Evolutionary conservation across 2,888 invertebrate genomes (phyloP).

Genomic region (Machimus atricapillus): DNA sequence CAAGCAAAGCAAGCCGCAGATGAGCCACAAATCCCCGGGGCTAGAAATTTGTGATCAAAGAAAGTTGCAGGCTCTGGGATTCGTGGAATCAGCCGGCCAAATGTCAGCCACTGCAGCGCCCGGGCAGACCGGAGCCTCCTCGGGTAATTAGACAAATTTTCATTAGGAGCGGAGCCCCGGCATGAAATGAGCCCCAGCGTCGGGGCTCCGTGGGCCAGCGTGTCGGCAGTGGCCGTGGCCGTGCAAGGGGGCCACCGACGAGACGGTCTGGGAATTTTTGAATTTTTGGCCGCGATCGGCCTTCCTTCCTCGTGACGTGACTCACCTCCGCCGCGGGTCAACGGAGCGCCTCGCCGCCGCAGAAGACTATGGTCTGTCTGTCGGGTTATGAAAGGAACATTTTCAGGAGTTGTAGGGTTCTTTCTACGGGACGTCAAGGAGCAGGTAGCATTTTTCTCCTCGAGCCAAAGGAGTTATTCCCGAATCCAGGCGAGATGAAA

Average conservation of each 20-base stretch:
- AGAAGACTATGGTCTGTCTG: background rate
- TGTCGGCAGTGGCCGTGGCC: background rate
- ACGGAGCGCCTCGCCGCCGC: background rate
- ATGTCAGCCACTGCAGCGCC: background rate
- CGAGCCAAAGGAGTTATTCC: background rate
- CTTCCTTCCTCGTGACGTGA: background rate
- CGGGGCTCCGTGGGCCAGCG: background rate
- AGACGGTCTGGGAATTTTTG: background rate
- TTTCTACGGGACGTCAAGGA: background rate
- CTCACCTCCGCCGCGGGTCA: background rate
- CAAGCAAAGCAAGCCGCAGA: background rate
- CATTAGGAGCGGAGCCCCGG: background rate
- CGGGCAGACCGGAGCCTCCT: background rate
- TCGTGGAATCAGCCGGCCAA: background rate
- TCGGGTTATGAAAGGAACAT: background rate
- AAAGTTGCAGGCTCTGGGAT: background rate
- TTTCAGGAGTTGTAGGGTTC: background rate
- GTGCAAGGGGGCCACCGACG: background rate
- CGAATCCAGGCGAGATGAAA: background rate
- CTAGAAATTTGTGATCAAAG: background rate
- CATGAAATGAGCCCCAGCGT: background rate
- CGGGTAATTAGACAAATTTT: background rate
- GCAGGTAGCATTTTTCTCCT: background rate
- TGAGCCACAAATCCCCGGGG: background rate
- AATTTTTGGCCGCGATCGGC: background rate